phyloP scores from a whole-genome alignment of 30 jellyfish, hydroid and myxozoan genomes.

The Nemopilema nomurai region DNA sequence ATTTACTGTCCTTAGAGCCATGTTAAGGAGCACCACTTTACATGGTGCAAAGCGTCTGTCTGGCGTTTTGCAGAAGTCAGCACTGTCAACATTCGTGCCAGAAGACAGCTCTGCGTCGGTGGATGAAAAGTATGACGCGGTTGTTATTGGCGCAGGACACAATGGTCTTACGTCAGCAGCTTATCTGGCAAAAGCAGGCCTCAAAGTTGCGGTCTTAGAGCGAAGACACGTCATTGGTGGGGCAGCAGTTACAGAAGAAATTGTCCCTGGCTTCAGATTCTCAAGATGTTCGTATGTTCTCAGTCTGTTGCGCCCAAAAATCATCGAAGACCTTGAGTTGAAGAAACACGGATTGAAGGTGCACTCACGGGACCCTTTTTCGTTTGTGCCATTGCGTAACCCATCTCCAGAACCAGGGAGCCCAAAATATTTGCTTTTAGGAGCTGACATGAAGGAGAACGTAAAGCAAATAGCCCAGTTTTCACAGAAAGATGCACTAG shows the following conservation, averaged over 20 bases:
- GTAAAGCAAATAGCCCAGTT: slow-evolving; percentile 46
- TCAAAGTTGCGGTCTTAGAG: slow-evolving; percentile 54
- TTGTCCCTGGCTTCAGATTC: slow-evolving; percentile 60
- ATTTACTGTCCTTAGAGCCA: neutral
- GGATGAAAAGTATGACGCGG: slow-evolving; percentile 42
- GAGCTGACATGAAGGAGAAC: slow-evolving; percentile 54
- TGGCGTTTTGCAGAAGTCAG: neutral
- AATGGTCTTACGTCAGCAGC: slow-evolving; percentile 62
- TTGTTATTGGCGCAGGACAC: slow-evolving; percentile 70
- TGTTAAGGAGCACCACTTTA: neutral
- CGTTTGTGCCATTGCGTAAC: slow-evolving; percentile 47
- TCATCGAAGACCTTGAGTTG: slow-evolving; percentile 42
- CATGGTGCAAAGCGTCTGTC: neutral
- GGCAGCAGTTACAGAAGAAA: slow-evolving; percentile 71
- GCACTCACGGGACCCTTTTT: slow-evolving; percentile 44
- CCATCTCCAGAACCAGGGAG: slow-evolving; percentile 21
- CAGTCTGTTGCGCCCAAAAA: slow-evolving; percentile 53
- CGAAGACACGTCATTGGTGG: slow-evolving; percentile 53
- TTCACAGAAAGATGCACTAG: slow-evolving; percentile 48
- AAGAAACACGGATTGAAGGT: slow-evolving; percentile 53
- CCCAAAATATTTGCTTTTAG: slow-evolving; percentile 48
- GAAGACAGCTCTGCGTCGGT: neutral
- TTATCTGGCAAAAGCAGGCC: slow-evolving; percentile 61
- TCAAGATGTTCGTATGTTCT: slow-evolving; percentile 68
- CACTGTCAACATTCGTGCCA: neutral